Percentiles rank a stretch among this genome's conserved stretches.
These are phyloP conservation scores for Caretta caretta DNA, from an alignment of 2,113 vertebrate genomes.

Conservation along the genomic window DNA sequence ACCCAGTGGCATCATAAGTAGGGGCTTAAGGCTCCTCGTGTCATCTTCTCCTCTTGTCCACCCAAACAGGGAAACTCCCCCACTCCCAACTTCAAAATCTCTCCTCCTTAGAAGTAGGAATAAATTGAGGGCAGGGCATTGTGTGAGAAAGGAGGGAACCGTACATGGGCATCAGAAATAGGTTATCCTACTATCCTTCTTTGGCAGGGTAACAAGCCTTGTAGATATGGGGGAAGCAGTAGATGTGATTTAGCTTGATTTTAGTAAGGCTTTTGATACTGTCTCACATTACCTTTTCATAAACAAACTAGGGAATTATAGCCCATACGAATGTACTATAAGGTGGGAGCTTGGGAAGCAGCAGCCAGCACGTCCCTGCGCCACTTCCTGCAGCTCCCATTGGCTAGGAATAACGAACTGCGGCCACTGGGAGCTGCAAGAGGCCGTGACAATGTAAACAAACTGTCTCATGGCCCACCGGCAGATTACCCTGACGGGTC, in stretches of 20 bases:
- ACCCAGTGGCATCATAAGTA: neutral
- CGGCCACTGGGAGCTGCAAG: too few relatives aligned
- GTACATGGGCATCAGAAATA: neutral
- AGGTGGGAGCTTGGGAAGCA: too few relatives aligned
- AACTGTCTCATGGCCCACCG: too few relatives aligned
- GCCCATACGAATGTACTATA: too few relatives aligned
- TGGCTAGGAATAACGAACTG: too few relatives aligned
- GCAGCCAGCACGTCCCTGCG: too few relatives aligned
- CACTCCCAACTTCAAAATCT: neutral
- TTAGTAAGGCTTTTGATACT: neutral
- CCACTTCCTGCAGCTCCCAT: too few relatives aligned
- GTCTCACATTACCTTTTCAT: too few relatives aligned
- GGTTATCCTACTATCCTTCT: neutral
- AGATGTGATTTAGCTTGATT: neutral
- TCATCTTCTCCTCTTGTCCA: neutral
- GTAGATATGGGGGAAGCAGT: neutral
- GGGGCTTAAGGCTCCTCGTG: neutral
- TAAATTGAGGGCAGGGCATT: neutral
- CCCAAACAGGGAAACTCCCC: neutral
- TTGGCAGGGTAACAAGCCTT: neutral
- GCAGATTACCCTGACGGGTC: too few relatives aligned
- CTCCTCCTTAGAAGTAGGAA: neutral
- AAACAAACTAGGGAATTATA: too few relatives aligned
- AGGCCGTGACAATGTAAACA: too few relatives aligned
- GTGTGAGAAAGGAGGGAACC: neutral